phyloP scores from a whole-genome alignment of 2,797 vertebrate species.

The Syngnathus acus region DNA sequence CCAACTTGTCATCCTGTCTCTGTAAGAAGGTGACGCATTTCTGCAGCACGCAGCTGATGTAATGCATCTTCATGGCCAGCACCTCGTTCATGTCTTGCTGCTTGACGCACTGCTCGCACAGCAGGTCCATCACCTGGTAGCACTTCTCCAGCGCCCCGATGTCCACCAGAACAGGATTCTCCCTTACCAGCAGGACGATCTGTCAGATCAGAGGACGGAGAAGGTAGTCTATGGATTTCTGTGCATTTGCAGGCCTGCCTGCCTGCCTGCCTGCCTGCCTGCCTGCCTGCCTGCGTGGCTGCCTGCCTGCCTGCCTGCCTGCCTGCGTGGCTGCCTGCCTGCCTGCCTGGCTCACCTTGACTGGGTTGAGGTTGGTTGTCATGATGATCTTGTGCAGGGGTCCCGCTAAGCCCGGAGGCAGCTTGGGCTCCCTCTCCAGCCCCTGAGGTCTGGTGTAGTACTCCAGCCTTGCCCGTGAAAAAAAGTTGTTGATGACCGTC shows the following conservation, averaged over 20 bases:
- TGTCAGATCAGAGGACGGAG: slow-evolving; percentile 33
- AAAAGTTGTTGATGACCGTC: slow-evolving; percentile 91
- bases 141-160: slow-evolving; percentile 79
- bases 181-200: slow-evolving; percentile 84
- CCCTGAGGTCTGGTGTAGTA: slow-evolving; percentile 86
- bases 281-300: no score
- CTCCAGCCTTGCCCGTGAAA: slow-evolving; percentile 81
- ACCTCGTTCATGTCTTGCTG: slow-evolving; percentile 85
- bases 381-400: slow-evolving; percentile 89
- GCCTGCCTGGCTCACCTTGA: slow-evolving; percentile 71
- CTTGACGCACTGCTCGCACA: slow-evolving; percentile 85
- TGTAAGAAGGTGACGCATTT: slow-evolving; percentile 74
- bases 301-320: no score
- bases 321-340: neutral
- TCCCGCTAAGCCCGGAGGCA: slow-evolving; percentile 78
- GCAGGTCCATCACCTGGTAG: slow-evolving; percentile 81
- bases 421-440: slow-evolving; percentile 79
- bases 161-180: slow-evolving; percentile 80
- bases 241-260: no score
- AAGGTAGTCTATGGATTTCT: no score
- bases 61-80: slow-evolving; percentile 90
- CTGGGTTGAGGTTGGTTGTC: slow-evolving; percentile 87
- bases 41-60: slow-evolving; percentile 86
- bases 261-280: no score
- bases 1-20: slow-evolving; percentile 78